A percentile compares a stretch with the other conserved stretches of the same genome.
Conservation (phyloP, 2,888 invertebrate species). For the Amorpha juglandis region DNA sequence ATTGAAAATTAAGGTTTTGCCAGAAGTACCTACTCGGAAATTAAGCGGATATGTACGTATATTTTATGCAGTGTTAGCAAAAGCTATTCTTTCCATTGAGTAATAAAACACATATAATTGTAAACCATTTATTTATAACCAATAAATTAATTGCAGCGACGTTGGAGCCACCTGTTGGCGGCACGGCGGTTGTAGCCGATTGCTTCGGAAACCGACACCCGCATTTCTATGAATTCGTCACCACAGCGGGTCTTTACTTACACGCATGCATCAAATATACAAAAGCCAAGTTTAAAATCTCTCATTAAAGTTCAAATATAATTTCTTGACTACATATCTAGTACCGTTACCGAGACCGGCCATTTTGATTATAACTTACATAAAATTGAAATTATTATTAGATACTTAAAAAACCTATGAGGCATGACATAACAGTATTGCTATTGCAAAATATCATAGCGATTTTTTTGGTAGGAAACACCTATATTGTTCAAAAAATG, state of each 20-base stretch:
- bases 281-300: slow-evolving; percentile 61
- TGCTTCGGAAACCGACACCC: slow-evolving; percentile 35
- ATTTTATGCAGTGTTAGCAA: no score
- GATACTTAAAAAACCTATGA: not conserved
- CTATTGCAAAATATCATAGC: not conserved
- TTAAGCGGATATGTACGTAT: no score
- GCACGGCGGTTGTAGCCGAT: slow-evolving; percentile 33
- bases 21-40: no score
- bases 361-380: slow-evolving; percentile 42
- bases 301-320: slow-evolving; percentile 55
- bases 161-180: slow-evolving; percentile 35
- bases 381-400: slow-evolving; percentile 10
- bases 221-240: not conserved
- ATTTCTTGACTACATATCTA: slow-evolving; percentile 64
- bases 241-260: slow-evolving; percentile 26
- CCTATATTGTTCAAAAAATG: slow-evolving; percentile 31
- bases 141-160: slow-evolving; percentile 47
- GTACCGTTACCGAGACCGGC: slow-evolving; percentile 41
- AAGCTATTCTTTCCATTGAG: slow-evolving; percentile 4
- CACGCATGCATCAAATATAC: slow-evolving; percentile 54
- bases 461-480: not conserved
- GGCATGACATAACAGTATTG: not conserved
- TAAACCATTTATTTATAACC: slow-evolving; percentile 71
- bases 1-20: no score
- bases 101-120: slow-evolving; percentile 55